A percentile compares a stretch with the other conserved stretches of the same genome.
phyloP scores from a whole-genome alignment of 2,113 vertebrate genomes.

The Mastomys natalensis region DNA sequence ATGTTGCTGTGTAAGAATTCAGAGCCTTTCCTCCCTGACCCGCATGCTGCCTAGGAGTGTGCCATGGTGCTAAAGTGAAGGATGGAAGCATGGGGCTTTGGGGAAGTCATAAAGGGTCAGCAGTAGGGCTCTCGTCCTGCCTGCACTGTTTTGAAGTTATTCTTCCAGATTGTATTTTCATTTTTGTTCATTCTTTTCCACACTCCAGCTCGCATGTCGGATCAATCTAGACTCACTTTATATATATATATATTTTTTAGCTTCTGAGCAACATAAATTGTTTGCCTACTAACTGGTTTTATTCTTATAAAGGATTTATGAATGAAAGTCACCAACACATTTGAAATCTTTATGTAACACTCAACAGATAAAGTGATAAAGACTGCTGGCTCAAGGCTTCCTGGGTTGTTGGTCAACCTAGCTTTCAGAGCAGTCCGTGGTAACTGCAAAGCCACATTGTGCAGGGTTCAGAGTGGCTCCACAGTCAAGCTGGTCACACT shows the following conservation, averaged over 20 bases:
- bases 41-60: conserved; percentile 26
- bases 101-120: conserved; percentile 69
- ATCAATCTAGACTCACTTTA: conserved; percentile 51
- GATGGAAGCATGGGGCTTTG: not conserved
- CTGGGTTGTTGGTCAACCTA: not conserved
- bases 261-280: conserved; percentile 58
- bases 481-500: not conserved
- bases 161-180: conserved; percentile 73
- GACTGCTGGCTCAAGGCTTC: not conserved
- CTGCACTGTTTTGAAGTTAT: conserved; percentile 76
- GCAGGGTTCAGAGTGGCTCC: not conserved
- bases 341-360: not conserved
- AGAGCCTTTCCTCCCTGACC: conserved; percentile 63
- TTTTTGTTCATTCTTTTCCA: conserved; percentile 61
- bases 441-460: not conserved
- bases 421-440: not conserved
- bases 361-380: not conserved
- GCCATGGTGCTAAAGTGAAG: not conserved
- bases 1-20: conserved; percentile 78
- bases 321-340: conserved; percentile 53
- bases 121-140: conserved; percentile 64
- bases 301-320: conserved; percentile 11
- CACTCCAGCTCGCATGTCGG: conserved; percentile 32
- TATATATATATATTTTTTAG: no score
- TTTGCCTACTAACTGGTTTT: conserved; percentile 47